These are phyloP conservation scores for Neoniphon sammara DNA, from an alignment of 2,797 vertebrate genomes.

Conservation along the genomic window DNA sequence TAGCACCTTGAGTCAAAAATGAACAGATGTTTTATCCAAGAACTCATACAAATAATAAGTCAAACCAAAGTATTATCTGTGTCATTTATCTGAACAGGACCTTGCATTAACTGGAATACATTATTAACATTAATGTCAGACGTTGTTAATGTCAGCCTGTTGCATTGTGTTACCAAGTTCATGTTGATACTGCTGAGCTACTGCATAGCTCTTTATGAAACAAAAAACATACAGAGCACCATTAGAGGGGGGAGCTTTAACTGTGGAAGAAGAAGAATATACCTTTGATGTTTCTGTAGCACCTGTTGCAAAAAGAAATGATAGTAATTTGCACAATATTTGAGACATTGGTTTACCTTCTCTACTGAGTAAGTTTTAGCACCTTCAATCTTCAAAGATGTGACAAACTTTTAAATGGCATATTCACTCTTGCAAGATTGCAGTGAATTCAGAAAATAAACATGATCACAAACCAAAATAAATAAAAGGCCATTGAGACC, in stretches of 20 bases:
- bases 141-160: not conserved
- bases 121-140: too few species aligned
- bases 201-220: not conserved
- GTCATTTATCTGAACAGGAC: constrained; percentile 3
- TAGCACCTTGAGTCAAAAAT: constrained; percentile 40
- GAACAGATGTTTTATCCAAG: constrained; percentile 25
- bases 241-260: not conserved
- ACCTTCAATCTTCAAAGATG: constrained; percentile 26
- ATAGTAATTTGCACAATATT: not conserved
- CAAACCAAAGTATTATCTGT: constrained; percentile 2
- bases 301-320: too few species aligned
- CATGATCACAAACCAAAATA: too few species aligned
- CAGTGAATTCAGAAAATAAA: not conserved
- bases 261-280: not conserved
- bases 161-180: too few species aligned
- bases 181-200: too few species aligned
- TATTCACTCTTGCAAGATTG: constrained; percentile 12
- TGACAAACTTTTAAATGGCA: not conserved
- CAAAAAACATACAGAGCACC: not conserved
- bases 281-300: too few species aligned
- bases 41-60: constrained; percentile 24
- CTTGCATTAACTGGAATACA: not conserved
- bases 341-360: constrained; percentile 39
- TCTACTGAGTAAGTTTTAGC: constrained; percentile 16
- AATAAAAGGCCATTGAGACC: too few species aligned